Evolutionary conservation across 2,888 invertebrate species (phyloP).

Genomic region (Epistrophe grossulariae): DNA sequence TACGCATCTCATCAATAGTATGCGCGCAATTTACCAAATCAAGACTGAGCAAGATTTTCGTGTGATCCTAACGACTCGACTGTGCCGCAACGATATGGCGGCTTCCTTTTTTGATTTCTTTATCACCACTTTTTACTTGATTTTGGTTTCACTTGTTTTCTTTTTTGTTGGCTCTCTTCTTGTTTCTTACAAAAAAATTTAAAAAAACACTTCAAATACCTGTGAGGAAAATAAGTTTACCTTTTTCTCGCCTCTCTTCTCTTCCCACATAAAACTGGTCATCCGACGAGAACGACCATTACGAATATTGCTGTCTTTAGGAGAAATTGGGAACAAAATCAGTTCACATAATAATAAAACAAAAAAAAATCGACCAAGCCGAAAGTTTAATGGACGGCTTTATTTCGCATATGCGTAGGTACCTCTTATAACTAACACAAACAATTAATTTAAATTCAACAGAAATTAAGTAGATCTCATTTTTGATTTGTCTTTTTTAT

Average conservation of each 20-base stretch:
- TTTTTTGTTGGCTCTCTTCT: conserved; percentile 37
- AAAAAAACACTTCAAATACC: conserved; percentile 59
- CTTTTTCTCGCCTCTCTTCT: conserved; percentile 45
- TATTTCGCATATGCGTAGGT: conserved; percentile 3
- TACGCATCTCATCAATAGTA: conserved; percentile 63
- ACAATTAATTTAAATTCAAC: background rate
- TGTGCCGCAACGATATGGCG: conserved; percentile 53
- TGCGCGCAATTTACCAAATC: conserved; percentile 70
- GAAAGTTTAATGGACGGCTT: conserved; percentile 6
- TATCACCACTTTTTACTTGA: conserved; percentile 73
- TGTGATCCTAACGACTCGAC: conserved; percentile 56
- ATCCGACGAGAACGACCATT: conserved; percentile 14
- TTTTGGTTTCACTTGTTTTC: conserved; percentile 69
- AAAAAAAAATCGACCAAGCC: background rate
- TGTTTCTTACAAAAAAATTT: conserved; percentile 20
- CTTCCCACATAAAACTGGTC: conserved; percentile 33
- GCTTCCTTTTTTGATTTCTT: conserved; percentile 69
- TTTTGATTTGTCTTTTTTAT: background rate
- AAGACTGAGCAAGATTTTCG: conserved; percentile 66
- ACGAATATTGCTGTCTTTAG: conserved; percentile 13
- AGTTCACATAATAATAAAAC: background rate
- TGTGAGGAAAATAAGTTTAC: conserved; percentile 39
- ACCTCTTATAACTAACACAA: background rate
- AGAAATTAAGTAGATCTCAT: background rate
- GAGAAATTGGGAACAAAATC: conserved; percentile 18